Percentiles rank a stretch among this genome's conserved stretches.
These are phyloP conservation scores for Todiramphus saurophagus DNA, from an alignment of 2,113 vertebrate species.

Conservation along the genomic window DNA sequence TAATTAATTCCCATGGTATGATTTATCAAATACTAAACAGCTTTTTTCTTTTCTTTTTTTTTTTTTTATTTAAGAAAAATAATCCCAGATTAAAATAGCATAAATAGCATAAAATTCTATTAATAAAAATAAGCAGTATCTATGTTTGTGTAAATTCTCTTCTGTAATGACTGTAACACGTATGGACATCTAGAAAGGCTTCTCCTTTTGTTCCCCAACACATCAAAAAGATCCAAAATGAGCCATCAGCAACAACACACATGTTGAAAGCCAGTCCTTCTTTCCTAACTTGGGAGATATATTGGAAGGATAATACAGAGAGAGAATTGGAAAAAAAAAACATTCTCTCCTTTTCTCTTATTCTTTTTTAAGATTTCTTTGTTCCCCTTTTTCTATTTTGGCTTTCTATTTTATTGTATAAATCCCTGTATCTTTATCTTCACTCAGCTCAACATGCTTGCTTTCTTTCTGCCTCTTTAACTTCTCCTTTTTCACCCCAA, in stretches of 20 bases:
- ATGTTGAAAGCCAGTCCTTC: not conserved
- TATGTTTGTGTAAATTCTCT: not conserved
- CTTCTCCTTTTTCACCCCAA: not conserved
- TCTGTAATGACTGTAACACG: not conserved
- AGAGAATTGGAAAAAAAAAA: not conserved
- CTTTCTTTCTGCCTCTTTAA: not conserved
- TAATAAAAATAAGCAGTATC: not conserved
- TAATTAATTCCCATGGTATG: not conserved
- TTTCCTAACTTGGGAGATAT: not conserved
- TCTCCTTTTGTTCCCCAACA: not conserved
- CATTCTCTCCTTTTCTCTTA: not conserved
- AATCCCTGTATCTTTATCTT: not conserved
- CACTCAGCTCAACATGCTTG: not conserved
- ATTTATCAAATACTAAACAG: not conserved
- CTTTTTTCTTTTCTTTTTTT: too few relatives aligned
- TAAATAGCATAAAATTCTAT: not conserved
- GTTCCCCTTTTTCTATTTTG: not conserved
- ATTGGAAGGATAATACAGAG: not conserved
- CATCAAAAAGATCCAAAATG: not conserved
- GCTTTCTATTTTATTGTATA: not conserved
- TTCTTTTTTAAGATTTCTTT: not conserved
- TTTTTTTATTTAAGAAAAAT: not conserved
- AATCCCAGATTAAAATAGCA: not conserved
- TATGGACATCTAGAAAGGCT: not conserved
- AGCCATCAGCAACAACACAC: not conserved